Conservation (phyloP, 2,888 invertebrate species). For the Horisme vitalbata region DNA sequence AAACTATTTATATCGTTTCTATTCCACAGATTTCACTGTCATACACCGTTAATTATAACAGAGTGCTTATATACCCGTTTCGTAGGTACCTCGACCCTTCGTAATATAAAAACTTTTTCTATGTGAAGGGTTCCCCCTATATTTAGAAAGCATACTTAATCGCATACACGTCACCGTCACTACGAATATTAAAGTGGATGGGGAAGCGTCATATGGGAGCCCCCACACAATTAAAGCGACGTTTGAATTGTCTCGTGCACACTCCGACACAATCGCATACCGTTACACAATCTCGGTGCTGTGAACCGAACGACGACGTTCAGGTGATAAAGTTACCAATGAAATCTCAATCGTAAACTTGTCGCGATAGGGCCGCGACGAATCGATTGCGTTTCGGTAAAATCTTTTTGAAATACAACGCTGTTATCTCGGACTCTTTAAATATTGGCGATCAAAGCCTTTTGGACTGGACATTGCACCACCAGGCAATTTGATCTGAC, state of each 20-base stretch:
- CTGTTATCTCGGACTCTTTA: slow-evolving; percentile 44
- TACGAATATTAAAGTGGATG: slow-evolving; percentile 77
- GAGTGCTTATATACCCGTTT: slow-evolving; percentile 67
- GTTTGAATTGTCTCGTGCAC: slow-evolving; percentile 62
- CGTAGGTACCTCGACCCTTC: slow-evolving; percentile 71
- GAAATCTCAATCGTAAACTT: slow-evolving; percentile 31
- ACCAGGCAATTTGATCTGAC: slow-evolving; percentile 36
- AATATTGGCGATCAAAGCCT: slow-evolving; percentile 27
- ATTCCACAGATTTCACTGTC: slow-evolving; percentile 49
- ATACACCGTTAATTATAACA: slow-evolving; percentile 60
- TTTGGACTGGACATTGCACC: slow-evolving; percentile 32
- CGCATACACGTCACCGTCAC: slow-evolving; percentile 64
- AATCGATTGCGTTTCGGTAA: slow-evolving; percentile 40
- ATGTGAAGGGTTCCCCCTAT: slow-evolving; percentile 71
- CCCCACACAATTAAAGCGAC: slow-evolving; percentile 65
- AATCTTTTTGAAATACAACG: slow-evolving; percentile 43
- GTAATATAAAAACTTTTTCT: slow-evolving; percentile 62
- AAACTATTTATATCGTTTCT: slow-evolving; percentile 14
- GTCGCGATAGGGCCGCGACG: slow-evolving; percentile 31
- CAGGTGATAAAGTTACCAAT: slow-evolving; percentile 39
- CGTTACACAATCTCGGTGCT: slow-evolving; percentile 48
- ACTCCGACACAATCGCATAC: slow-evolving; percentile 47
- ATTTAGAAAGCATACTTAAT: slow-evolving; percentile 79
- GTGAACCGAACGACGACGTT: slow-evolving; percentile 36
- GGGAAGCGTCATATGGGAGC: slow-evolving; percentile 76